A percentile compares a stretch with the other conserved stretches of the same genome.
These are phyloP conservation scores for Pherbina coryleti DNA, from an alignment of 2,888 invertebrate genomes.

Conservation along the genomic window DNA sequence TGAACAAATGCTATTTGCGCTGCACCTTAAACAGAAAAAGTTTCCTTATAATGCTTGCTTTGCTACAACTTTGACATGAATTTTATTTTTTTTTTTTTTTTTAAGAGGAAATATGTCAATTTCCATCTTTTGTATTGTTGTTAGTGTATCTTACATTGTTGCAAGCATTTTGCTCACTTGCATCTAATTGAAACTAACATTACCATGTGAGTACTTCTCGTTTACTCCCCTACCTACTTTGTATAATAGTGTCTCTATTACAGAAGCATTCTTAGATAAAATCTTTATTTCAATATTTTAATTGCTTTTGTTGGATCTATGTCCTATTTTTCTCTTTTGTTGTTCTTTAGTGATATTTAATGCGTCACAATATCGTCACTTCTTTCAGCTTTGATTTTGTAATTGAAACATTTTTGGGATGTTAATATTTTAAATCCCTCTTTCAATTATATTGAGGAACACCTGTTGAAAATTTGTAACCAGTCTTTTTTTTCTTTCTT, in stretches of 20 bases:
- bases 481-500: background rate
- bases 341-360: background rate
- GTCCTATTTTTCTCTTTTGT: background rate
- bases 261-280: background rate
- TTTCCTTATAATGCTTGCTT: too few species aligned
- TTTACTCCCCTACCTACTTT: too few species aligned
- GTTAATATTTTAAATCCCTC: slow-evolving; percentile 19
- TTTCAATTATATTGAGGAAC: slow-evolving; percentile 36
- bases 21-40: too few species aligned
- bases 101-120: background rate
- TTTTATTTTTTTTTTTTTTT: background rate
- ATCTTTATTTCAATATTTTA: background rate
- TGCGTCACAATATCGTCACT: slow-evolving; percentile 8
- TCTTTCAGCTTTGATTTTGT: slow-evolving; percentile 15
- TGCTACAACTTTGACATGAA: background rate
- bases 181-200: slow-evolving; percentile 10
- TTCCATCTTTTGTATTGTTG: background rate
- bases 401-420: slow-evolving; percentile 32
- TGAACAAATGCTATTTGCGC: too few species aligned
- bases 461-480: slow-evolving; percentile 59
- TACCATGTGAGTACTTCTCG: background rate
- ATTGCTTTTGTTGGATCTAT: background rate
- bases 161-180: background rate
- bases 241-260: background rate
- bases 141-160: background rate